Evolutionary conservation across 2,888 invertebrate genomes (phyloP).

Genomic region (Drosophila testacea): DNA sequence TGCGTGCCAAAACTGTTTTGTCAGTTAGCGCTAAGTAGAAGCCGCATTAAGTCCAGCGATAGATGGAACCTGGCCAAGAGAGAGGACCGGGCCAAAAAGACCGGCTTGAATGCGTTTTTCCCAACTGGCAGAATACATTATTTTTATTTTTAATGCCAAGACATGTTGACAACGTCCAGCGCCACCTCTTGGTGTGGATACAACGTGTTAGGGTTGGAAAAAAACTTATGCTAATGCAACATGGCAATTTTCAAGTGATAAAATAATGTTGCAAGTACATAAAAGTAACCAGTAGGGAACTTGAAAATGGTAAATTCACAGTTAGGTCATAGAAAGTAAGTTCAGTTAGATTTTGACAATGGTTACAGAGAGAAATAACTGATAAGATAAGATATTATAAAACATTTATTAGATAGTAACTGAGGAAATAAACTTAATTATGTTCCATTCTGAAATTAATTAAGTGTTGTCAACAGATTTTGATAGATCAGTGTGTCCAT

Average conservation of each 20-base stretch:
- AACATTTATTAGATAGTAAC: no score
- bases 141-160: slow-evolving; percentile 35
- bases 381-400: no score
- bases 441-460: no score
- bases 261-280: no score
- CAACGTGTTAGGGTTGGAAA: slow-evolving; percentile 61
- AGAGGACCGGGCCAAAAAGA: slow-evolving; percentile 30
- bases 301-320: no score
- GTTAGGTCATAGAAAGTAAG: no score
- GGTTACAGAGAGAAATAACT: no score
- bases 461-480: no score
- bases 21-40: slow-evolving; percentile 75
- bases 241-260: background rate
- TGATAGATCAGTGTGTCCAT: no score
- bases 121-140: slow-evolving; percentile 56
- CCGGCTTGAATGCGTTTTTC: slow-evolving; percentile 40
- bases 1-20: slow-evolving; percentile 80
- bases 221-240: slow-evolving; percentile 8
- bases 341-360: no score
- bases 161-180: slow-evolving; percentile 68
- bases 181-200: slow-evolving; percentile 53
- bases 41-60: slow-evolving; percentile 63
- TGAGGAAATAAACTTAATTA: no score
- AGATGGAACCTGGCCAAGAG: slow-evolving; percentile 28
- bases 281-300: no score